phyloP scores from a whole-genome alignment of 2,113 vertebrate genomes.

The Pomatorhinus ruficollis region DNA sequence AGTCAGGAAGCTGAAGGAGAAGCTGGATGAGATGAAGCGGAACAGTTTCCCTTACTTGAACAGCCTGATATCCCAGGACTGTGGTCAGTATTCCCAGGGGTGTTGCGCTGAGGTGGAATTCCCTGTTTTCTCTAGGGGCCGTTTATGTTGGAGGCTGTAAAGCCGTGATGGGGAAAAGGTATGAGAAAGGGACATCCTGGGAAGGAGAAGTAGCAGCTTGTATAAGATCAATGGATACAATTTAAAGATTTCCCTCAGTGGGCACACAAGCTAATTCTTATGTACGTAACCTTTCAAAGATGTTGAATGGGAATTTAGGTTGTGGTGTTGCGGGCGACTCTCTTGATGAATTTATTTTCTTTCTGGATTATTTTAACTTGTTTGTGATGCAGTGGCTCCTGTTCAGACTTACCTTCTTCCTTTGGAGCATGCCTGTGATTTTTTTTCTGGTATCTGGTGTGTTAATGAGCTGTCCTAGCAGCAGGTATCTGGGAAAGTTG shows the following conservation, averaged over 20 bases:
- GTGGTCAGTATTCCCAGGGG: constrained; percentile 73
- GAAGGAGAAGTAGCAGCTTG: background rate
- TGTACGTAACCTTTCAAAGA: background rate
- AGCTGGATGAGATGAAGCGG: constrained; percentile 74
- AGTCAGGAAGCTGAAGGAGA: constrained; percentile 77
- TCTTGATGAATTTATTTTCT: background rate
- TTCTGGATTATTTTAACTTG: background rate
- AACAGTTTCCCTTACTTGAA: constrained; percentile 69
- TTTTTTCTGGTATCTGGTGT: background rate
- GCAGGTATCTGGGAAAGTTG: background rate
- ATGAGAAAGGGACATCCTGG: accelerated
- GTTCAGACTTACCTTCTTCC: background rate
- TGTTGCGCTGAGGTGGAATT: background rate
- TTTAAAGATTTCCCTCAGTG: background rate
- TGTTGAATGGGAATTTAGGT: background rate
- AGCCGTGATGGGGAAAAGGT: background rate
- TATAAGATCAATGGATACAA: background rate
- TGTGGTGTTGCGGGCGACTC: background rate
- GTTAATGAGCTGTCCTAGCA: background rate
- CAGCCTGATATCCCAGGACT: constrained; percentile 71
- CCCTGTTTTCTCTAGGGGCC: background rate
- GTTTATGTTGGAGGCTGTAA: background rate
- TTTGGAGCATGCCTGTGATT: background rate
- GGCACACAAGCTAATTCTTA: background rate
- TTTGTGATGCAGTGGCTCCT: background rate